Conservation (phyloP, 2,888 invertebrate genomes). For the Malthinus seriepunctatus region DNA sequence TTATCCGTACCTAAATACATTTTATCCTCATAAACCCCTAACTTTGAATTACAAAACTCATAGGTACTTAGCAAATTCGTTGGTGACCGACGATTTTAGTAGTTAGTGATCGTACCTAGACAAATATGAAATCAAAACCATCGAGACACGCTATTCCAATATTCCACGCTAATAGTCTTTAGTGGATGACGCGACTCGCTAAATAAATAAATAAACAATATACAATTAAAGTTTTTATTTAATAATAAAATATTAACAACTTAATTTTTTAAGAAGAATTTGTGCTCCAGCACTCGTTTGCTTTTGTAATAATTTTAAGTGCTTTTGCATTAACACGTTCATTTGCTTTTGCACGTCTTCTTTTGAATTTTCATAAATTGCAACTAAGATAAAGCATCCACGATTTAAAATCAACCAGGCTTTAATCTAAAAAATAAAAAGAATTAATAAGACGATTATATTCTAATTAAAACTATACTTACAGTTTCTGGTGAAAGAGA, state of each 20-base stretch:
- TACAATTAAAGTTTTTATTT: too few species aligned
- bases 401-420: conserved; percentile 73
- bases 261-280: conserved; percentile 56
- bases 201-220: too few species aligned
- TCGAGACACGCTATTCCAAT: too few species aligned
- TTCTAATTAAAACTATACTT: conserved; percentile 39
- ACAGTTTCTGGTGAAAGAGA: conserved; percentile 61
- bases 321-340: conserved; percentile 56
- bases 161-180: too few species aligned
- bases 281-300: conserved; percentile 65
- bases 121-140: too few species aligned
- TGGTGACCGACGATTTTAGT: too few species aligned
- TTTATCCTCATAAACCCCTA: too few species aligned
- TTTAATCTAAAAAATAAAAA: conserved; percentile 57
- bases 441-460: conserved; percentile 19
- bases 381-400: conserved; percentile 74
- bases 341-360: conserved; percentile 55
- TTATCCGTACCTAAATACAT: too few species aligned
- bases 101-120: too few species aligned
- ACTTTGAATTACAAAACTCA: too few species aligned
- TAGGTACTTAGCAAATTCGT: too few species aligned
- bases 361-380: conserved; percentile 66
- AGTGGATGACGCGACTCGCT: too few species aligned
- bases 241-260: conserved; percentile 4
- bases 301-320: conserved; percentile 56